Evolutionary conservation across 1,140 invertebrate genomes (phyloP), one percentile per base, ranked within the genome.

Genomic region (Teleogryllus occipitalis): DNA sequence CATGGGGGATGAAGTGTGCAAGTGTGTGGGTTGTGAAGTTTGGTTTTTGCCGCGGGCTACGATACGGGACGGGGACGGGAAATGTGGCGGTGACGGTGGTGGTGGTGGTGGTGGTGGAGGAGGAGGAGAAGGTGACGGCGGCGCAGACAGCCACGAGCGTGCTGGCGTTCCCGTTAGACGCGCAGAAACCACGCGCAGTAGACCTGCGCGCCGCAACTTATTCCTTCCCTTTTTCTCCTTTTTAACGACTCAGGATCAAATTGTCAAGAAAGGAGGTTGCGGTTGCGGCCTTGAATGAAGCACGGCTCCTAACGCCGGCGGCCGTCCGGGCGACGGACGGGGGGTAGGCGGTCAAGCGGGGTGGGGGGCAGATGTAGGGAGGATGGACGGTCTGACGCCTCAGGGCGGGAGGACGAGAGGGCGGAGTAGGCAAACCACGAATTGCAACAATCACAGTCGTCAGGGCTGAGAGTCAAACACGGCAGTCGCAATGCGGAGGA

Each of bases 221-320:
- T 65, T 65, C 54, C 54, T 65, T 65, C 54, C 54, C 54, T 65
- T 65, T 65, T 65, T 65, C 54, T 65, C 54, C 54, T 65, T 65
- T 65, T 65, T 65, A 65, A 65, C 54, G 54, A 65, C 54, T 65
- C 54, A 7, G 54, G 54, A 65, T 65, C 54, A 65, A 65, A 65
- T 65, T 65, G 54, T 65, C 54, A 65, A 65, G 54, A 65, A 65
- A 65, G 54, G 54, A 65, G 54, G 54, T 65, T 65, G 54, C 54
- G 7, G 54, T 65, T 2, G 54, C 1, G 7, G 54, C 54, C 54
- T 65, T 65, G 54, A 65, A 65, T 65, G 54, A 65, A 18, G 18
- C 54, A 18, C 18, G 54, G 54, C 10, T 65, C 18, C 18, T 14
- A 14, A 65, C 54, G 10, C 18, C 54, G 0, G 10, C 0, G 2